These are phyloP conservation scores for Siphonodentalium dalli DNA, from an alignment of 2,888 invertebrate genomes.

Conservation along the genomic window DNA sequence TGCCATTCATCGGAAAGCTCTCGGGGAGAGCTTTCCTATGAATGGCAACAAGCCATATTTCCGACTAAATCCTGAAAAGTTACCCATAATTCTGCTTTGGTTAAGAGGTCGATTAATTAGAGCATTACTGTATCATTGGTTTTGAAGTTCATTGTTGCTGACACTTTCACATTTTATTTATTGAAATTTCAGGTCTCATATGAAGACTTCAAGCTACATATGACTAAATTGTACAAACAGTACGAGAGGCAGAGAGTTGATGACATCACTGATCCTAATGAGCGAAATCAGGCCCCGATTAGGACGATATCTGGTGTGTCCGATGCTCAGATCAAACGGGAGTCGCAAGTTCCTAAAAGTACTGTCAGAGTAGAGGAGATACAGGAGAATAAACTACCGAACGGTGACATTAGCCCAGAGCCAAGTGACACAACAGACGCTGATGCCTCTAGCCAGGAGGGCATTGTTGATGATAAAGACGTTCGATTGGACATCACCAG, in stretches of 20 bases:
- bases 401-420: neutral
- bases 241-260: constrained; percentile 93
- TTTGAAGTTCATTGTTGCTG: neutral
- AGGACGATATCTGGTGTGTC: constrained; percentile 87
- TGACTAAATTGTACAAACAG: constrained; percentile 83
- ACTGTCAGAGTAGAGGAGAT: constrained; percentile 55
- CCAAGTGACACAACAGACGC: neutral
- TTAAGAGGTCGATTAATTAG: neutral
- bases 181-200: constrained; percentile 80
- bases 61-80: too few relatives aligned
- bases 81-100: too few relatives aligned
- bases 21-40: too few relatives aligned
- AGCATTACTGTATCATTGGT: neutral
- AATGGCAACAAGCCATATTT: too few relatives aligned
- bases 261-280: constrained; percentile 93
- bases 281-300: constrained; percentile 89
- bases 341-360: constrained; percentile 43
- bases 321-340: constrained; percentile 26
- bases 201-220: constrained; percentile 96
- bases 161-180: neutral
- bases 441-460: neutral
- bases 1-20: too few relatives aligned
- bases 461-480: too few relatives aligned
- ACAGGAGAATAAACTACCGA: constrained; percentile 29
- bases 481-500: neutral